Base-by-base conservation (phyloP, 2,113 vertebrate species). In the Entomyzon cyanotis region DNA sequence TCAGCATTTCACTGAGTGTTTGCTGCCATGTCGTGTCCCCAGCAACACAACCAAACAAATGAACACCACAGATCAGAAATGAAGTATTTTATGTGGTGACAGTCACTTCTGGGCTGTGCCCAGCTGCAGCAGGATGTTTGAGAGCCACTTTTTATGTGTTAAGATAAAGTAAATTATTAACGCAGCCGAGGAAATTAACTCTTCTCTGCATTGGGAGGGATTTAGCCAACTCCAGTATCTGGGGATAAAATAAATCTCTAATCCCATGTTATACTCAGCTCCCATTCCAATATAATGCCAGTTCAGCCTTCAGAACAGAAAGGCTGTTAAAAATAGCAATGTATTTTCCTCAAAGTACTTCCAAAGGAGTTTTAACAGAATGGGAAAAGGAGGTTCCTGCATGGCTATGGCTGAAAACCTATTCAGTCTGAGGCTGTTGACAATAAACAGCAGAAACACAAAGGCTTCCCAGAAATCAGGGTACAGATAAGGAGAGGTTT, bases 341-440 rank as follows among this genome's bases (percentile, higher is more conserved):
- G 1, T 3, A 11, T 27, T 52, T 49, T 49, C 74, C 84, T 58
- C 28, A 3, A 31, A 79, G 67, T 5, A 8, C 39, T 49, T 60
- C 5, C n/a, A 37, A 23, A 64, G 41, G 10, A 67, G 33, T 20
- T 63, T 31, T 11, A 50, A 6, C 9, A 37, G 21, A 2, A 27
- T 11, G 55, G 35, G 13, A 62, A 50, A 33, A 22, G 2, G 2
- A 31, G 33, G n/a, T 2, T 35, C 47, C 33, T 41, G 59, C 6
- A 2, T 3, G 6, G 2, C 27, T 27, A 0, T 0, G 12, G 16
- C 4, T 39, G 39, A 39, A 39, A 39, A 47, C 10, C 76, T 4
- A 0, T 5, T 14, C 50, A 17, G 8, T 2, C 15, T 1, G 0
- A 28, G 39, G 27, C 31, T 41, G 6, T 5, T 5, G 14, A 65